Percentiles rank a stretch among this genome's conserved stretches.
Conservation (phyloP, 2,113 vertebrate species). For the Ceyx cyanopectus region DNA sequence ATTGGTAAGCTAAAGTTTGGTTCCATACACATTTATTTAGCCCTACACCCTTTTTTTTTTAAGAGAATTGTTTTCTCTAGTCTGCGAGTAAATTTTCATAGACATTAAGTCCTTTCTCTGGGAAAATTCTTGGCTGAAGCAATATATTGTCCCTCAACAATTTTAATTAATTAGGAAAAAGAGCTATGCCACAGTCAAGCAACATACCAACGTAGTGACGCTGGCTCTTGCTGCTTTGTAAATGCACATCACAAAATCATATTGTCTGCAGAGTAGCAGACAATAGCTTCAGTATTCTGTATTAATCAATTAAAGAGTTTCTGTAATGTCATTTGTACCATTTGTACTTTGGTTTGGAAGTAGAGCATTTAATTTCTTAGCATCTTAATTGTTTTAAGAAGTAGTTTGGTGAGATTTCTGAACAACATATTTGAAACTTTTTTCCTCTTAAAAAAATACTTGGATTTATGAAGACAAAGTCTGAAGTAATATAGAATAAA, state of each 20-base stretch:
- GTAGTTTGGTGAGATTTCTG: conserved; percentile 38
- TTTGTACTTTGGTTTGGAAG: conserved; percentile 61
- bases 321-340: conserved; percentile 44
- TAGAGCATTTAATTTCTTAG: conserved; percentile 29
- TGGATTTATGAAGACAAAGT: conserved; percentile 40
- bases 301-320: conserved; percentile 51
- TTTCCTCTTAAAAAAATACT: neutral
- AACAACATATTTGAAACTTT: conserved; percentile 56
- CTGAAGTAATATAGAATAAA: conserved; percentile 62
- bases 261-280: neutral
- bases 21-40: neutral
- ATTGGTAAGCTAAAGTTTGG: neutral
- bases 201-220: conserved; percentile 38
- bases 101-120: conserved; percentile 59
- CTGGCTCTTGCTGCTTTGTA: conserved; percentile 53
- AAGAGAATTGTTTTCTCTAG: conserved; percentile 7
- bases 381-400: conserved; percentile 58
- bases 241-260: conserved; percentile 36
- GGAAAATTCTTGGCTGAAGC: conserved; percentile 55
- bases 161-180: conserved; percentile 66
- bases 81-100: conserved; percentile 55
- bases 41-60: neutral
- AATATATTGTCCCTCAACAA: conserved; percentile 63
- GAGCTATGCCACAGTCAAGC: conserved; percentile 45
- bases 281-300: conserved; percentile 45